Percentiles rank a stretch among this genome's conserved stretches.
Conservation (phyloP, 2,113 vertebrate genomes). For the Salvelinus namaycush region DNA sequence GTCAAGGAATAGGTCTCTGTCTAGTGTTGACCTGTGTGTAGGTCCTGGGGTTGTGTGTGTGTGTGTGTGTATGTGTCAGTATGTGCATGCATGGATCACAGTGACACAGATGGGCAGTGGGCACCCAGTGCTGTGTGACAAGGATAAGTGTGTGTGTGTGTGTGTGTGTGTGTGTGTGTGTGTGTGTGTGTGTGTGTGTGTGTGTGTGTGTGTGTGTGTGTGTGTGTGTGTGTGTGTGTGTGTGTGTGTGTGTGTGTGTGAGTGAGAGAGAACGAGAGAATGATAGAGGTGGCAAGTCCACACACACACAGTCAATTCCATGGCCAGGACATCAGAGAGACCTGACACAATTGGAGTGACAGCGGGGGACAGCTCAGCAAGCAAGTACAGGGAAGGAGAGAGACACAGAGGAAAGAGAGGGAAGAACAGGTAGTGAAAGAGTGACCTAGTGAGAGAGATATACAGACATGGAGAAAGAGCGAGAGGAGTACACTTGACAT, state of each 20-base stretch:
- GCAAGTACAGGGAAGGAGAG: constrained; percentile 1
- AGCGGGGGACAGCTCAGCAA: constrained; percentile 21
- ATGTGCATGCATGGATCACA: too few relatives aligned
- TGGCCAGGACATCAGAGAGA: constrained; percentile 32
- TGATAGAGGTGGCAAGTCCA: background rate
- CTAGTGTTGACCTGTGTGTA: too few relatives aligned
- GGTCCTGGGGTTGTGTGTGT: too few relatives aligned
- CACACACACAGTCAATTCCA: constrained; percentile 18
- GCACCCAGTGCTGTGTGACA: background rate
- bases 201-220: too few relatives aligned
- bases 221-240: too few relatives aligned
- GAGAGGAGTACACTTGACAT: constrained; percentile 71
- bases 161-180: too few relatives aligned
- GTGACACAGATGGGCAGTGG: too few relatives aligned
- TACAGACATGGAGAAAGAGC: constrained; percentile 18
- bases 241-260: too few relatives aligned
- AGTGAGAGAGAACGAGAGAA: background rate
- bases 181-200: too few relatives aligned
- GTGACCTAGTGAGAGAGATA: background rate
- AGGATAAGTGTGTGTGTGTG: too few relatives aligned
- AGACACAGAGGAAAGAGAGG: background rate
- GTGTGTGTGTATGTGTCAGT: too few relatives aligned
- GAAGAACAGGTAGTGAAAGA: background rate
- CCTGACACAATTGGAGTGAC: background rate
- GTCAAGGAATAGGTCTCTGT: too few relatives aligned